These are phyloP conservation scores for Hemibagrus guttatus DNA, from an alignment of 2,797 vertebrate species.

Conservation along the genomic window DNA sequence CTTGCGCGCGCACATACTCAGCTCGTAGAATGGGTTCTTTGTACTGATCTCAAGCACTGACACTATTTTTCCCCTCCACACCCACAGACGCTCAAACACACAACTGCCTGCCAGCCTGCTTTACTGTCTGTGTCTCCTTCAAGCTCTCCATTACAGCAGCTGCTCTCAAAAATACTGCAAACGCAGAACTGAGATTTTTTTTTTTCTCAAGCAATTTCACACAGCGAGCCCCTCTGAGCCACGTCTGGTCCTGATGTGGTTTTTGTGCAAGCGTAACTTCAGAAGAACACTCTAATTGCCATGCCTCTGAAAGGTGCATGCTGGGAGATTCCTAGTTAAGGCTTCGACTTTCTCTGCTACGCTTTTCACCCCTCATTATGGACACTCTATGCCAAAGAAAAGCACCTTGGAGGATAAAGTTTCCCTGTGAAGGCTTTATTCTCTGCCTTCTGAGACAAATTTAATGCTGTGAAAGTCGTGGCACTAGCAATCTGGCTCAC, in stretches of 20 bases:
- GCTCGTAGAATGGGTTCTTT: conserved; percentile 62
- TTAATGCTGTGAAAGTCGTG: conserved; percentile 39
- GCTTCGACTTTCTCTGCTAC: conserved; percentile 38
- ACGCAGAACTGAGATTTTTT: neutral
- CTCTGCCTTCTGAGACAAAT: conserved; percentile 49
- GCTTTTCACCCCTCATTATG: conserved; percentile 30
- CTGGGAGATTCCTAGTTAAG: conserved; percentile 37
- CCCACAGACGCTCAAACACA: conserved; percentile 53
- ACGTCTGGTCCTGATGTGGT: conserved; percentile 60
- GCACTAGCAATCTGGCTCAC: conserved; percentile 63
- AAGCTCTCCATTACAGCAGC: conserved; percentile 17
- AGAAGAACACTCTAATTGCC: conserved; percentile 25
- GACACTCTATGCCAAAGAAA: conserved; percentile 55
- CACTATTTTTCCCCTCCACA: conserved; percentile 62
- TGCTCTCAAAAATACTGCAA: conserved; percentile 32
- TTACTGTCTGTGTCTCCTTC: conserved; percentile 52
- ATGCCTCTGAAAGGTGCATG: conserved; percentile 1
- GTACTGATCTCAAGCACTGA: conserved; percentile 57
- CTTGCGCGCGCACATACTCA: conserved; percentile 39
- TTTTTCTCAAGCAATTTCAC: conserved; percentile 46
- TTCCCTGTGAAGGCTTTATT: conserved; percentile 52
- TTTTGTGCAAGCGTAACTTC: conserved; percentile 48
- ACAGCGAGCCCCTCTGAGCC: conserved; percentile 34
- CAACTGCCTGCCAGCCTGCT: conserved; percentile 50
- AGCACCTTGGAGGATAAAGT: conserved; percentile 60